Percentiles rank a stretch among this genome's conserved stretches.
These are phyloP conservation scores for Itoplectis maculator DNA, from an alignment of 2,888 invertebrate genomes.

Conservation along the genomic window DNA sequence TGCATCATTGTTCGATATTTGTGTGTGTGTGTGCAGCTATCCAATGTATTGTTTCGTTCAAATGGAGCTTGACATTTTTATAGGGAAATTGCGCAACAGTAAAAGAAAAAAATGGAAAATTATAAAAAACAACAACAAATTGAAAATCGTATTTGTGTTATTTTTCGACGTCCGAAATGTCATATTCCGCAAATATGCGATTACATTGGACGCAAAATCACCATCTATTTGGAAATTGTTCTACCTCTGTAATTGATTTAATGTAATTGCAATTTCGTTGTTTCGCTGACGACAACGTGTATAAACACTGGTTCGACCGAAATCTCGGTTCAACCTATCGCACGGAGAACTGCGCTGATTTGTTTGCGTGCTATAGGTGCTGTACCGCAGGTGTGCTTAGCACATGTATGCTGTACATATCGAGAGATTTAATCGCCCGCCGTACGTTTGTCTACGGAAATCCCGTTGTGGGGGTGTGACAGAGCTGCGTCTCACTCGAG, in stretches of 20 bases:
- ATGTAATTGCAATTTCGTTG: conserved; percentile 53
- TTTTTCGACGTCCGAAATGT: not conserved
- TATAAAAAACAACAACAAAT: conserved; percentile 1
- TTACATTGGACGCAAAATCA: not conserved
- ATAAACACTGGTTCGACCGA: conserved; percentile 19
- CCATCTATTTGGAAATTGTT: conserved; percentile 12
- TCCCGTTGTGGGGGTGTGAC: conserved; percentile 14
- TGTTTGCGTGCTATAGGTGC: conserved; percentile 41
- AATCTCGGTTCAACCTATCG: conserved; percentile 7
- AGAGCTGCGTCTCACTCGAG: not conserved
- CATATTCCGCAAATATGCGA: not conserved
- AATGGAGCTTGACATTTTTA: not conserved
- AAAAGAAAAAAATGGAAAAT: not conserved
- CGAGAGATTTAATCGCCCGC: conserved; percentile 43
- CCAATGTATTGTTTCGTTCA: not conserved
- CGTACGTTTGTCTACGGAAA: conserved; percentile 25
- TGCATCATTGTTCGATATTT: not conserved
- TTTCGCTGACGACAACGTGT: conserved; percentile 16
- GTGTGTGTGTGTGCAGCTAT: not conserved
- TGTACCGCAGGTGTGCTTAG: conserved; percentile 21
- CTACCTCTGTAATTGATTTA: conserved; percentile 38
- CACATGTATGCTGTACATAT: conserved; percentile 3
- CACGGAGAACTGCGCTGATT: conserved; percentile 25
- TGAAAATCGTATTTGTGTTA: not conserved
- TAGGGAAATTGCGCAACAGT: not conserved